phyloP scores from a whole-genome alignment of 2,888 invertebrate genomes.

The Nebria brevicollis region DNA sequence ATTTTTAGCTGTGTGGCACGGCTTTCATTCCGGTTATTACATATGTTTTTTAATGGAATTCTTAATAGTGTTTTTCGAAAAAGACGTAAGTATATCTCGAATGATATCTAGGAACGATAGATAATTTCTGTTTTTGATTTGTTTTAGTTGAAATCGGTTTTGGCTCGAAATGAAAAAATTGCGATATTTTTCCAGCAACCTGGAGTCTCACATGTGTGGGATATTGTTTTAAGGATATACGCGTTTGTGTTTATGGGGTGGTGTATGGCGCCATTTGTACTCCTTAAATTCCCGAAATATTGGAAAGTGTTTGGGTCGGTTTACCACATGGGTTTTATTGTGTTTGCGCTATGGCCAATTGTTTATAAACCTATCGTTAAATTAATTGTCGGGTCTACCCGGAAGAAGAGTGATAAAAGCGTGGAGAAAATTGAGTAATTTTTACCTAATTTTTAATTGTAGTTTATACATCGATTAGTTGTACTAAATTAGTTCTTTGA shows the following conservation, averaged over 20 bases:
- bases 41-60: constrained; percentile 93
- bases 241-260: constrained; percentile 87
- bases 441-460: neutral
- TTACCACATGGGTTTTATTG: constrained; percentile 75
- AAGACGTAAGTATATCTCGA: constrained; percentile 71
- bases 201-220: constrained; percentile 63
- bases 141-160: constrained; percentile 67
- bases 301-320: constrained; percentile 71
- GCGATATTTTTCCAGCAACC: constrained; percentile 62
- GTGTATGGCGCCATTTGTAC: constrained; percentile 79
- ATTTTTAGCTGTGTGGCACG: constrained; percentile 97
- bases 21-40: constrained; percentile 94
- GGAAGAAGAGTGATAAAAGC: neutral
- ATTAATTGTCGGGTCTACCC: neutral
- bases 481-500: neutral
- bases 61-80: constrained; percentile 84
- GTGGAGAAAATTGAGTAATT: constrained; percentile 8
- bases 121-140: constrained; percentile 37
- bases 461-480: neutral
- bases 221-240: constrained; percentile 74
- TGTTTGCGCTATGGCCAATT: constrained; percentile 75
- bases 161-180: constrained; percentile 66
- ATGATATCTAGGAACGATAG: neutral
- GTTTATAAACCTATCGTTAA: constrained; percentile 65
- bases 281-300: constrained; percentile 77